Evolutionary conservation across 1,140 invertebrate species (phyloP).

Genomic region (Oryctes rhinoceros): DNA sequence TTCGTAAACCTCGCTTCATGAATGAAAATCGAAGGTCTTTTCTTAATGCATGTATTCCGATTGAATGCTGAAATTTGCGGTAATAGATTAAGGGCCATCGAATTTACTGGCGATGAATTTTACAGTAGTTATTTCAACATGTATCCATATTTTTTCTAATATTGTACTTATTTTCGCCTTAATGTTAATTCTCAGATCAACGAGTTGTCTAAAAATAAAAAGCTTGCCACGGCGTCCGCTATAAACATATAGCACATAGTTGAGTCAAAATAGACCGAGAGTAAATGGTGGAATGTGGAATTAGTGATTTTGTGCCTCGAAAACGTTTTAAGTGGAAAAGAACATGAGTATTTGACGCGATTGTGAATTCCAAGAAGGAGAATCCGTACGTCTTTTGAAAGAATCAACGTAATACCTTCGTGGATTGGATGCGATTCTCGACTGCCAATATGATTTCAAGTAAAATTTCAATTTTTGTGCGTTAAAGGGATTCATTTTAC

Average conservation of each 20-base stretch:
- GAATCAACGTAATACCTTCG: neutral
- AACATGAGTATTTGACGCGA: conserved; percentile 35
- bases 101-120: neutral
- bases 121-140: neutral
- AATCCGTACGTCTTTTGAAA: neutral
- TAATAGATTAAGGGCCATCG: neutral
- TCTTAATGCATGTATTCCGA: neutral
- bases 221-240: conserved; percentile 48
- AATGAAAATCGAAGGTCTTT: conserved; percentile 7
- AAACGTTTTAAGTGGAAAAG: neutral
- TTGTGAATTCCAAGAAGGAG: neutral
- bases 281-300: conserved; percentile 46
- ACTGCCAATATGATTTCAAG: neutral
- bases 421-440: neutral
- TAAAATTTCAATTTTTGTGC: conserved; percentile 2
- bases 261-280: conserved; percentile 51
- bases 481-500: conserved; percentile 5
- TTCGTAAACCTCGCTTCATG: conserved; percentile 1
- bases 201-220: conserved; percentile 54
- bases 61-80: neutral
- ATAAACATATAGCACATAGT: conserved; percentile 53
- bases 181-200: conserved; percentile 45
- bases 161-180: conserved; percentile 16
- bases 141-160: neutral
- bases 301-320: conserved; percentile 29